Evolutionary conservation across 2,888 invertebrate species (phyloP).

Genomic region (Sinhomidia bicolor): DNA sequence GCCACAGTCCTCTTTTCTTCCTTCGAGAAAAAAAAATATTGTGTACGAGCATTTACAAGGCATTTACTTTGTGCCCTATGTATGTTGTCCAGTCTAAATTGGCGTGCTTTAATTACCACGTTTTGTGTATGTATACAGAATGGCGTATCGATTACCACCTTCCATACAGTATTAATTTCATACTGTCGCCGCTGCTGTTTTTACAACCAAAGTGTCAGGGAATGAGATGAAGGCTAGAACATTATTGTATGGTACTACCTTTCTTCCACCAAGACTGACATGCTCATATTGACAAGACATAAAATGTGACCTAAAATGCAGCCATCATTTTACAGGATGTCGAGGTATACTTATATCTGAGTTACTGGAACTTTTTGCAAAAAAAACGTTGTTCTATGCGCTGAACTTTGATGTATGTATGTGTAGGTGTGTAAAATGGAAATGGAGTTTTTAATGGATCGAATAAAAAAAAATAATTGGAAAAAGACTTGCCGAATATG

Average conservation of each 20-base stretch:
- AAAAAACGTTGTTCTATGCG: too few relatives aligned
- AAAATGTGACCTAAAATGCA: not conserved
- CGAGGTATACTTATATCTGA: not conserved
- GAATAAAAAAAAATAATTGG: not conserved
- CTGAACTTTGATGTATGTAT: too few relatives aligned
- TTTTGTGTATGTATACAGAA: constrained; percentile 4
- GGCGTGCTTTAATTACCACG: constrained; percentile 55
- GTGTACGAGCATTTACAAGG: not conserved
- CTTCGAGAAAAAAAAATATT: not conserved
- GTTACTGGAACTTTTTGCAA: not conserved
- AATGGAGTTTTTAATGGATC: too few relatives aligned
- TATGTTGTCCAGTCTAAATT: constrained; percentile 11
- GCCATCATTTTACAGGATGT: not conserved
- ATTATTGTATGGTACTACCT: not conserved
- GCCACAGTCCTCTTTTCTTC: not conserved
- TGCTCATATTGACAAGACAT: not conserved
- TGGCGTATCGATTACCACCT: constrained; percentile 54
- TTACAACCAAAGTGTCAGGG: constrained; percentile 46
- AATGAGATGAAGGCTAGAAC: not conserved
- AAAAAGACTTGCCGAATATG: not conserved
- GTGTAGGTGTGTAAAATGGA: too few relatives aligned
- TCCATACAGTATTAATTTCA: constrained; percentile 60
- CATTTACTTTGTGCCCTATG: not conserved
- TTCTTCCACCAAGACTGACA: not conserved
- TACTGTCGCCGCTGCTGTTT: not conserved